These are phyloP conservation scores for Colossoma macropomum DNA, from an alignment of 2,113 vertebrate genomes.

Conservation along the genomic window DNA sequence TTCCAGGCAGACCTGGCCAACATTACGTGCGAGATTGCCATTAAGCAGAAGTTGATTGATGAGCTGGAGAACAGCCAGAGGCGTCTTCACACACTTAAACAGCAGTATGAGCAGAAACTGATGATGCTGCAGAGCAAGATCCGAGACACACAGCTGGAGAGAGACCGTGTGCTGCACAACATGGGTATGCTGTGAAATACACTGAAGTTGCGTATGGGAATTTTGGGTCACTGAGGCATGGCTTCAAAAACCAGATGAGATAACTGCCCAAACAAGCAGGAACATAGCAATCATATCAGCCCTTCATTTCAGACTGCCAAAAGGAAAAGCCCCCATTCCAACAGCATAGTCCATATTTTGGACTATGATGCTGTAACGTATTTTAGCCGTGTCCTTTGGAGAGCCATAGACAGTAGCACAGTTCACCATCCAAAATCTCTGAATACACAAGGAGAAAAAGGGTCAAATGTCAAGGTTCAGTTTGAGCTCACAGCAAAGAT, in stretches of 20 bases:
- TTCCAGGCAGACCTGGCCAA: conserved; percentile 96
- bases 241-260: not conserved
- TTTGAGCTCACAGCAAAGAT: no score
- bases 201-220: not conserved
- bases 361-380: no score
- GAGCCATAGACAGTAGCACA: no score
- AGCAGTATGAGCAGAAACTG: conserved; percentile 96
- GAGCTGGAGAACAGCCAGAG: conserved; percentile 98
- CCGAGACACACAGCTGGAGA: conserved; percentile 93
- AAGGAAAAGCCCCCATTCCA: no score
- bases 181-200: conserved; percentile 79
- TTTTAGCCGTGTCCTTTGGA: no score
- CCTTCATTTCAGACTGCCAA: no score
- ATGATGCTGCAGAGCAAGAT: conserved; percentile 97
- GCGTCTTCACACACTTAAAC: conserved; percentile 92
- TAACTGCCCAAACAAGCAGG: not conserved
- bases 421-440: no score
- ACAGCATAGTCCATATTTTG: no score
- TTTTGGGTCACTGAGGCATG: not conserved
- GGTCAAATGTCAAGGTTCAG: no score
- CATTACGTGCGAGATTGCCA: conserved; percentile 99
- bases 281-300: no score
- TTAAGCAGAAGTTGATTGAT: conserved; percentile 98
- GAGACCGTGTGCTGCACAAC: conserved; percentile 97
- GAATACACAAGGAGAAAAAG: no score